Conservation (phyloP, 2,888 invertebrate species). For the Glaucopsyche alexis region DNA sequence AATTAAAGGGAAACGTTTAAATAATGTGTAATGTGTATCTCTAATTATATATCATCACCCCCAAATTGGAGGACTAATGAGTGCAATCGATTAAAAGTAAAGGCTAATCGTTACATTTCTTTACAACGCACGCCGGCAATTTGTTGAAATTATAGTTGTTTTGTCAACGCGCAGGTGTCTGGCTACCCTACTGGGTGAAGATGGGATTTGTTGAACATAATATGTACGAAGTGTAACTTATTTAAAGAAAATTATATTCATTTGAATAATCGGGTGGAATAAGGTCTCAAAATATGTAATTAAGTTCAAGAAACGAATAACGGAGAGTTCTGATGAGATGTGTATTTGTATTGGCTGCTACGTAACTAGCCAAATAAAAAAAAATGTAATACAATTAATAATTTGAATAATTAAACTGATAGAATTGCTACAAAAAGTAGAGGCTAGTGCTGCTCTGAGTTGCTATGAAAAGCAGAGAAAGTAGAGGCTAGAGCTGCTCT, state of each 20-base stretch:
- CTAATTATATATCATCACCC: constrained; percentile 24
- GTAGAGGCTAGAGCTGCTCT: too few species aligned
- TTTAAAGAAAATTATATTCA: neutral
- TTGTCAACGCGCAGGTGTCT: constrained; percentile 47
- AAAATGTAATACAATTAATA: too few species aligned
- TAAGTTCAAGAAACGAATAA: too few species aligned
- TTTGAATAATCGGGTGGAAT: too few species aligned
- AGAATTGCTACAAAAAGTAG: too few species aligned
- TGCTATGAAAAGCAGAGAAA: too few species aligned
- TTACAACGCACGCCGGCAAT: constrained; percentile 42
- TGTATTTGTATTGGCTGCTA: too few species aligned
- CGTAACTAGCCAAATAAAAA: too few species aligned
- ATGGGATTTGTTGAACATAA: neutral
- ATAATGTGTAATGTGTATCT: neutral
- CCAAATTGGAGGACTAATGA: constrained; percentile 29
- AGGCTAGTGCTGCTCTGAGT: too few species aligned
- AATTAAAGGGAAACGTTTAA: constrained; percentile 22
- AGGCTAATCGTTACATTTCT: constrained; percentile 37
- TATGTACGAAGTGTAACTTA: neutral
- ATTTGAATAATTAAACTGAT: too few species aligned
- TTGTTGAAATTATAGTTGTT: constrained; percentile 52
- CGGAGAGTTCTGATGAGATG: too few species aligned
- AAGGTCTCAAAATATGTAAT: too few species aligned
- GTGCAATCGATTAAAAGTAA: constrained; percentile 43
- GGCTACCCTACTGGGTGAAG: constrained; percentile 20